Conservation (phyloP, 1,140 invertebrate species). For the Acromyrmex charruanus region DNA sequence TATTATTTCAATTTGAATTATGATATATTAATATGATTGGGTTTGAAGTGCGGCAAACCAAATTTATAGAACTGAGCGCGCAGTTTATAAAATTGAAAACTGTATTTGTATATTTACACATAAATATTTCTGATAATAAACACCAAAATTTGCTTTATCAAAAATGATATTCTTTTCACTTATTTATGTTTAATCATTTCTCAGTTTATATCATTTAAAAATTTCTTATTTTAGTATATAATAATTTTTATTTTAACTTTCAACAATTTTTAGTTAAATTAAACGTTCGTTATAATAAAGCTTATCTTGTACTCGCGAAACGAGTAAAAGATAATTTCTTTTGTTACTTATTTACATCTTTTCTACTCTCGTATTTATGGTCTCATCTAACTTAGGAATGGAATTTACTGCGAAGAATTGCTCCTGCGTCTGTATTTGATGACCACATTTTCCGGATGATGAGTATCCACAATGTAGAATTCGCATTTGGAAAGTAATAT, state of each 20-base stretch:
- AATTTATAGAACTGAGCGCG: no score
- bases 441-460: background rate
- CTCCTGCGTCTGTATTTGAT: background rate
- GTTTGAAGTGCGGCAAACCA: no score
- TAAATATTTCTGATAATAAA: no score
- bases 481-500: constrained; percentile 7
- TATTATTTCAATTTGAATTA: no score
- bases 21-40: no score
- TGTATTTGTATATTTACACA: no score
- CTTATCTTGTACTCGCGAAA: background rate
- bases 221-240: background rate
- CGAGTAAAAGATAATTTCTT: background rate
- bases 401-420: background rate
- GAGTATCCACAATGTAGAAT: background rate
- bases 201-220: no score
- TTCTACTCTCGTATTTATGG: constrained; percentile 10
- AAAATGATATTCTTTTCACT: no score
- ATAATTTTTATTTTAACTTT: background rate
- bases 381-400: constrained; percentile 33
- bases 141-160: no score
- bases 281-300: background rate
- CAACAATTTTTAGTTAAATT: background rate
- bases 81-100: no score
- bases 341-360: background rate
- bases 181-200: no score